Percentiles rank a stretch among this genome's conserved stretches.
These are phyloP conservation scores for Calosoma granatense DNA, from an alignment of 1,140 invertebrate genomes.

Conservation along the genomic window DNA sequence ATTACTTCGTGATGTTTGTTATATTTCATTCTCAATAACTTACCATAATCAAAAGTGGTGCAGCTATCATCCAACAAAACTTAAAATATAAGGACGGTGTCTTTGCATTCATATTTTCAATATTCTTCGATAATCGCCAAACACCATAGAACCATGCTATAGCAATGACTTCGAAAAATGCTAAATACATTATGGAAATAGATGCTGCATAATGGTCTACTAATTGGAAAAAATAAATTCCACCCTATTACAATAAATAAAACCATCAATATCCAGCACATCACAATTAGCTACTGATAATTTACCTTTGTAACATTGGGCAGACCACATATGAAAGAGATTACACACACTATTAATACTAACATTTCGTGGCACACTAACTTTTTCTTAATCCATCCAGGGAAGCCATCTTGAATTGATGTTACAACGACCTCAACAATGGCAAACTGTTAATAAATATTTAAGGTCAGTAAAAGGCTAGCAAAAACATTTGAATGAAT, in stretches of 20 bases:
- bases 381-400: conserved; percentile 66
- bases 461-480: background rate
- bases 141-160: conserved; percentile 90
- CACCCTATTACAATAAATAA: conserved; percentile 52
- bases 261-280: background rate
- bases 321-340: conserved; percentile 74
- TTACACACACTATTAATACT: conserved; percentile 69
- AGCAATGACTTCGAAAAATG: conserved; percentile 84
- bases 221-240: conserved; percentile 86
- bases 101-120: conserved; percentile 79
- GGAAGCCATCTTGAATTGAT: conserved; percentile 84
- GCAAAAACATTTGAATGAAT: conserved; percentile 9
- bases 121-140: conserved; percentile 62
- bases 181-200: conserved; percentile 81
- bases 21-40: conserved; percentile 23
- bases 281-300: background rate
- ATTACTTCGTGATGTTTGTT: conserved; percentile 2
- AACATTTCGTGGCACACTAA: conserved; percentile 78
- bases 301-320: conserved; percentile 71
- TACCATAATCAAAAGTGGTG: conserved; percentile 72
- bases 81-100: conserved; percentile 70
- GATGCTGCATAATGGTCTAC: conserved; percentile 89
- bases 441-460: conserved; percentile 57
- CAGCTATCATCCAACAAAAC: conserved; percentile 72
- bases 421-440: conserved; percentile 88